phyloP scores from a whole-genome alignment of 2,797 vertebrate genomes.

The Tympanoctomys barrerae region DNA sequence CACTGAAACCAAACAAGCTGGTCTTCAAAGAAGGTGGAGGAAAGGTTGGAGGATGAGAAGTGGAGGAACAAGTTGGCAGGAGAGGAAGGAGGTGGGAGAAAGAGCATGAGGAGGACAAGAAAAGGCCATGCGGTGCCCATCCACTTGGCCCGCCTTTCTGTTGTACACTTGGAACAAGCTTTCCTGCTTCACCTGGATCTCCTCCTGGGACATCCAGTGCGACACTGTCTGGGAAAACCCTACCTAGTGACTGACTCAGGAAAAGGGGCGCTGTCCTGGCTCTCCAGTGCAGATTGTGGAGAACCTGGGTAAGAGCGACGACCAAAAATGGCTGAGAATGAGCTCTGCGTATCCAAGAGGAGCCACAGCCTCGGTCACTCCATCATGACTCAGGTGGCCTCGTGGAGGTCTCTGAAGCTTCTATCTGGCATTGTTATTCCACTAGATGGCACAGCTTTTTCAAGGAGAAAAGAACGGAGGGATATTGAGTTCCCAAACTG shows the following conservation, averaged over 20 bases:
- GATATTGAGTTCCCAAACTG: neutral
- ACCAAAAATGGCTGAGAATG: neutral
- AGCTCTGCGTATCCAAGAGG: neutral
- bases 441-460: neutral
- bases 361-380: rapidly evolving
- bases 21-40: neutral
- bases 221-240: no score
- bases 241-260: neutral
- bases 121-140: neutral
- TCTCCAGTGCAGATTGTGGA: neutral
- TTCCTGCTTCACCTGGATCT: neutral
- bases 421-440: neutral
- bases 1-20: neutral
- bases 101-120: neutral
- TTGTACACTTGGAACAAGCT: neutral
- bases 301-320: neutral
- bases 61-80: neutral
- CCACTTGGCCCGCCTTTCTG: rapidly evolving
- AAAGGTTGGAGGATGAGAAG: neutral
- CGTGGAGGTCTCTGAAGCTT: neutral
- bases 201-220: neutral
- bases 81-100: neutral
- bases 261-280: neutral
- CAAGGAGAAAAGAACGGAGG: neutral
- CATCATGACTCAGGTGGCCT: neutral